These are phyloP conservation scores for Neotoxoptera formosana DNA, from an alignment of 1,140 invertebrate species.

Conservation along the genomic window DNA sequence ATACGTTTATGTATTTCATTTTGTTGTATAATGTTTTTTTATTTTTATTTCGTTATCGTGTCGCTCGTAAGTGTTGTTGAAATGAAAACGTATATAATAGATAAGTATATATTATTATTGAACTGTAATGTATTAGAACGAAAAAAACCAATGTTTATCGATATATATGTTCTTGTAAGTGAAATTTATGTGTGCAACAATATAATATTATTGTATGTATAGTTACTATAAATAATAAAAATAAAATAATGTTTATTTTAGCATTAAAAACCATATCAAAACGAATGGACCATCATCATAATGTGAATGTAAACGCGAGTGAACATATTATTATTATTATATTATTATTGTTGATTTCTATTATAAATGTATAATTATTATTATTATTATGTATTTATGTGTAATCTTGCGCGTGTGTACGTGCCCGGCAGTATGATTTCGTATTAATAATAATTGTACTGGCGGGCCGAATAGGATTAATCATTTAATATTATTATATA, in stretches of 20 bases:
- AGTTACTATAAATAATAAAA: neutral
- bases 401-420: neutral
- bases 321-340: neutral
- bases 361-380: neutral
- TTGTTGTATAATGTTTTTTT: neutral
- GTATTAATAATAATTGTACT: neutral
- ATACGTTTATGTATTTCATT: neutral
- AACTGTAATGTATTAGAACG: neutral
- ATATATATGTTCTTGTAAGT: neutral
- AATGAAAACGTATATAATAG: neutral
- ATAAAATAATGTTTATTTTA: neutral
- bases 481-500: neutral
- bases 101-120: neutral
- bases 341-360: neutral
- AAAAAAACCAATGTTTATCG: neutral
- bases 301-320: neutral
- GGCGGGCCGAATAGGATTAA: neutral
- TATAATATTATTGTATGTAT: neutral
- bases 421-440: neutral
- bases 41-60: neutral
- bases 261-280: constrained; percentile 28
- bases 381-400: neutral
- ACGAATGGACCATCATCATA: neutral
- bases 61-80: neutral
- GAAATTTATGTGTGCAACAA: neutral